Conservation (phyloP, 2,113 vertebrate species). For the Sclerurus mexicanus region DNA sequence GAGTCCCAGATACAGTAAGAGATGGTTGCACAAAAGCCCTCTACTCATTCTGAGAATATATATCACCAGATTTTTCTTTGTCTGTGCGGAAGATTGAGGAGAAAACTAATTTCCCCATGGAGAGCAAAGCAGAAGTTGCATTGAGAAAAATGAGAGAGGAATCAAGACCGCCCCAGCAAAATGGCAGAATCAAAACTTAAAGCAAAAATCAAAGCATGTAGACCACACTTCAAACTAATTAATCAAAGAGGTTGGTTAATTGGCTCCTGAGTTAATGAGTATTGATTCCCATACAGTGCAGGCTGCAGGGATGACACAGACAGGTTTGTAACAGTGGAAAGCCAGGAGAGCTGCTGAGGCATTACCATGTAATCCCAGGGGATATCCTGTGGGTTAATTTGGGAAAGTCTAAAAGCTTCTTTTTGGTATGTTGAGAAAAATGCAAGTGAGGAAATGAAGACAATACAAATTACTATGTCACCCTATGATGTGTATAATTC, state of each 20-base stretch:
- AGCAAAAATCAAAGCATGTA: not conserved
- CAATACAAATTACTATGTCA: not conserved
- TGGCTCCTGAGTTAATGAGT: not conserved
- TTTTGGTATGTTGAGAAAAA: not conserved
- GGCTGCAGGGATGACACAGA: not conserved
- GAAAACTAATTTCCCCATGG: slow-evolving; percentile 5
- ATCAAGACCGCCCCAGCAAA: not conserved
- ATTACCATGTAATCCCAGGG: not conserved
- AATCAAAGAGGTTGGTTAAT: not conserved
- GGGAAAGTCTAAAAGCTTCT: not conserved
- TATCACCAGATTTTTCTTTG: not conserved
- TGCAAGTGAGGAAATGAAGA: accelerated
- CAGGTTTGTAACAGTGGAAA: not conserved
- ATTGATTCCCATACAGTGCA: not conserved
- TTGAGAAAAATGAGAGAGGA: not conserved
- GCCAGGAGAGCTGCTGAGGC: not conserved
- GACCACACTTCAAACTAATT: not conserved
- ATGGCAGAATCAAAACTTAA: not conserved
- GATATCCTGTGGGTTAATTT: not conserved
- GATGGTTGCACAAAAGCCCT: not conserved
- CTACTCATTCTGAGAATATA: not conserved
- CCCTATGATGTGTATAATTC: not conserved
- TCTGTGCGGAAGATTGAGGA: not conserved
- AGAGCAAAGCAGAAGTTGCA: not conserved
- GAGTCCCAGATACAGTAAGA: not conserved